These are phyloP conservation scores for Jaculus jaculus DNA, from an alignment of 2,113 vertebrate genomes.

Conservation along the genomic window DNA sequence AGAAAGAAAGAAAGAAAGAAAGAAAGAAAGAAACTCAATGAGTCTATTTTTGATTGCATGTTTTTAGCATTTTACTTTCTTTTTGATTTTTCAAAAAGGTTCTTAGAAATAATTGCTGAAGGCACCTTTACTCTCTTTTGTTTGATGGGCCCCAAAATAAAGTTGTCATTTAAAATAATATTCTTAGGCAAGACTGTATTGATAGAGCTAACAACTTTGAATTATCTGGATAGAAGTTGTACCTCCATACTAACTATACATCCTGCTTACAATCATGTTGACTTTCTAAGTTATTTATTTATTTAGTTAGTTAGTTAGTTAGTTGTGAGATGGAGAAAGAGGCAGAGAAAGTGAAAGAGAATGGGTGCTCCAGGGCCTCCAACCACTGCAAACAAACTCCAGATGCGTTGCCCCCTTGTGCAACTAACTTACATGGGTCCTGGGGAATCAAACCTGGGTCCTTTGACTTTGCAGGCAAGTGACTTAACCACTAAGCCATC, in stretches of 20 bases:
- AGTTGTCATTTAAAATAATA: conserved; percentile 39
- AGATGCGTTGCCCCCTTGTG: no score
- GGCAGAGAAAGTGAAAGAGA: no score
- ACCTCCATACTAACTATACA: background rate
- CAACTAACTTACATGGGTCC: no score
- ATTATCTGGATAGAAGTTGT: conserved; percentile 28
- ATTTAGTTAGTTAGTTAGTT: no score
- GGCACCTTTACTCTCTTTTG: conserved; percentile 40
- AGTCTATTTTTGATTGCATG: background rate
- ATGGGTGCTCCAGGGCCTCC: no score
- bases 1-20: no score
- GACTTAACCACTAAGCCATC: no score
- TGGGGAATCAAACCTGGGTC: background rate
- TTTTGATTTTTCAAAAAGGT: conserved; percentile 24
- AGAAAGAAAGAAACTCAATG: no score
- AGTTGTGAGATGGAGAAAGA: no score
- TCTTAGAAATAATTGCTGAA: conserved; percentile 51
- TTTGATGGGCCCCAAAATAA: conserved; percentile 23
- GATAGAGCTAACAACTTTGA: conserved; percentile 21
- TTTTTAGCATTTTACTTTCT: conserved; percentile 54
- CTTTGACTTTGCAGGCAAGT: no score
- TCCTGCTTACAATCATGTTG: background rate
- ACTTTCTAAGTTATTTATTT: background rate
- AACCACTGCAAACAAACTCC: no score
- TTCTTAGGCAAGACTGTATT: background rate